Evolutionary conservation across 1,140 invertebrate genomes (phyloP), one percentile per base, ranked within the genome.

Genomic region (Xylocopa sonorina): DNA sequence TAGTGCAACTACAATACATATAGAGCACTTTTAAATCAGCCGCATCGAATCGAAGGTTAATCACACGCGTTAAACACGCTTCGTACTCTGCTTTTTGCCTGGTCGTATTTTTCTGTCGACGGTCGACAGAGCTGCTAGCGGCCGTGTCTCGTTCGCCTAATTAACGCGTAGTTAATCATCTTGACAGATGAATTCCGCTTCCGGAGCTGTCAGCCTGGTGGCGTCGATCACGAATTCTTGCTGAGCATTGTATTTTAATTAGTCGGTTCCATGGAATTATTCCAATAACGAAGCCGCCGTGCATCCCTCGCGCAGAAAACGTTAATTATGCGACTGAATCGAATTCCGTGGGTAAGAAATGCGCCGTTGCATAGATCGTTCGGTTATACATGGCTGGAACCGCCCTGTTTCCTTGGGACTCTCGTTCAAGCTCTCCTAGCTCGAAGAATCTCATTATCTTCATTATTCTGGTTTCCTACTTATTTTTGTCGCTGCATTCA

Each of bases 141-240:
- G 10, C 46, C 53, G n/a, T 16, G 53, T 68, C 53, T 32, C 29
- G 64, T n/a, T 24, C 55, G 75, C 68, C 69, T 73, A 78, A 78
- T 78, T 78, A 72, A 78, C 77, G 57, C 48, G 58, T 34, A 46
- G 77, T 78, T 78, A 55, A 78, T 78, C 77, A 78, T 78, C 41
- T 34, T 64, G 77, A 78, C 77, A 64, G 77, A 78, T 78, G 77
- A 73, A 78, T 78, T 78, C 77, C 77, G 77, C 48, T 78, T 78
- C 77, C 77, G 77, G 69, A 55, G 69, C 24, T 71, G 66, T 64
- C 74, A 81, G 53, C 77, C 80, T 46, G 53, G 66, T 64, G 51
- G 29, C 41, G 57, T 58, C 63, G 75, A 78, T 78, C 75, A 60
- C 34, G 43, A 57, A 71, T 71, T 69, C 75, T 29, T 43, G 43